Evolutionary conservation across 2,113 vertebrate species (phyloP).

Genomic region (Odontesthes bonariensis): DNA sequence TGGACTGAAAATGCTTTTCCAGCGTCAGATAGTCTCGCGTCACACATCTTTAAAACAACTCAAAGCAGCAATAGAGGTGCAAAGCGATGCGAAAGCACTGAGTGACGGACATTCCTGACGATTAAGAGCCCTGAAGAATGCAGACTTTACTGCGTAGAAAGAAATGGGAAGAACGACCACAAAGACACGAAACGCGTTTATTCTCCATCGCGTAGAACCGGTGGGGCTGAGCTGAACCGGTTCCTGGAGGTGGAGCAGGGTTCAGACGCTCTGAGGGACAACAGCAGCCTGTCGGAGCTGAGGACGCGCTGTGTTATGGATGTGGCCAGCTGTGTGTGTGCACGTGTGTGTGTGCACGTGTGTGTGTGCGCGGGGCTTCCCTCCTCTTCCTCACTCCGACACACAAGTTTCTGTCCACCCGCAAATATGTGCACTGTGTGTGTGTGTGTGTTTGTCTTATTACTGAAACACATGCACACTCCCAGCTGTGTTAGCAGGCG

Average conservation of each 20-base stretch:
- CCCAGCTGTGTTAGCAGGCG: conserved; percentile 41
- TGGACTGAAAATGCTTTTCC: too few species aligned
- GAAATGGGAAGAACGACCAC: too few species aligned
- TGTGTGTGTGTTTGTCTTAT: conserved; percentile 26
- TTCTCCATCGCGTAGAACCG: neutral
- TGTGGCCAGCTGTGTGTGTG: conserved; percentile 61
- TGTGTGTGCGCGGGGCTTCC: conserved; percentile 14
- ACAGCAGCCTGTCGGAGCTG: neutral
- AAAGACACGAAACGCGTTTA: too few species aligned
- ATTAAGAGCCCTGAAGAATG: too few species aligned
- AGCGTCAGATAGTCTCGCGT: too few species aligned
- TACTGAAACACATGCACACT: conserved; percentile 13
- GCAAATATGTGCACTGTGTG: too few species aligned
- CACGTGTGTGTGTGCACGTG: conserved; percentile 28
- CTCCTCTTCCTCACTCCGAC: conserved; percentile 4
- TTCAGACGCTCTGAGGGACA: neutral
- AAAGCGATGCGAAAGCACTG: too few species aligned
- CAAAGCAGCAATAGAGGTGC: too few species aligned
- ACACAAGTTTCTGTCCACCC: conserved; percentile 55
- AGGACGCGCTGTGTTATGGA: conserved; percentile 32
- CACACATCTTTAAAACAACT: too few species aligned
- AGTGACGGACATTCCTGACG: too few species aligned
- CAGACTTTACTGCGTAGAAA: too few species aligned
- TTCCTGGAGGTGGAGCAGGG: neutral
- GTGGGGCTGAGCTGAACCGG: neutral